phyloP scores from a whole-genome alignment of 2,888 invertebrate species.

The Limenitis arthemis region DNA sequence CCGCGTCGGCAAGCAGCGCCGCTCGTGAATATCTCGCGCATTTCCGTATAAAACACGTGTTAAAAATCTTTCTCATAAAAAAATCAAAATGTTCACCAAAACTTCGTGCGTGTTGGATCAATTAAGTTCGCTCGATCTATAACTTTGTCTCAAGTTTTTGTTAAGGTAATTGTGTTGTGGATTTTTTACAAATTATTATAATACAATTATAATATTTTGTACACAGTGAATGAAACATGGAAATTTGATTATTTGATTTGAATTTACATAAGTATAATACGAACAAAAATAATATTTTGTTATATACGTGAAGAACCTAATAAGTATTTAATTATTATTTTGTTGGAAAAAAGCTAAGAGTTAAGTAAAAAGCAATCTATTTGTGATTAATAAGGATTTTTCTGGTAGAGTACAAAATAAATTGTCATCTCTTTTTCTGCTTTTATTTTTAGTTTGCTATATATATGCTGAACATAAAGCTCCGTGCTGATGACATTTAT shows the following conservation, averaged over 20 bases:
- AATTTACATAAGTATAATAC: no score
- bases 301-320: no score
- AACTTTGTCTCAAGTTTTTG: conserved; percentile 11
- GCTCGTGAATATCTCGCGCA: conserved; percentile 33
- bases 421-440: no score
- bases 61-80: conserved; percentile 32
- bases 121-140: conserved; percentile 6
- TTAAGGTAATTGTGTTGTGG: conserved; percentile 19
- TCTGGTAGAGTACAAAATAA: no score
- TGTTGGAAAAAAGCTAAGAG: no score
- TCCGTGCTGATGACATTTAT: conserved; percentile 3
- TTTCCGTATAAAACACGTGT: conserved; percentile 53
- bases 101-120: conserved; percentile 19
- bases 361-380: no score
- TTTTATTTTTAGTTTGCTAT: no score
- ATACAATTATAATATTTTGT: neutral
- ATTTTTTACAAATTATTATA: neutral
- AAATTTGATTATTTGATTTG: no score
- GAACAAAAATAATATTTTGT: no score
- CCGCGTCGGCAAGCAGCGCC: conserved; percentile 29
- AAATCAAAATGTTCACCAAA: conserved; percentile 27
- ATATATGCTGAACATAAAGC: neutral
- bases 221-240: no score
- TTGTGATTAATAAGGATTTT: no score
- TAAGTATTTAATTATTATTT: no score